Conservation (phyloP, 2,797 vertebrate genomes). For the Myotis findleyi region DNA sequence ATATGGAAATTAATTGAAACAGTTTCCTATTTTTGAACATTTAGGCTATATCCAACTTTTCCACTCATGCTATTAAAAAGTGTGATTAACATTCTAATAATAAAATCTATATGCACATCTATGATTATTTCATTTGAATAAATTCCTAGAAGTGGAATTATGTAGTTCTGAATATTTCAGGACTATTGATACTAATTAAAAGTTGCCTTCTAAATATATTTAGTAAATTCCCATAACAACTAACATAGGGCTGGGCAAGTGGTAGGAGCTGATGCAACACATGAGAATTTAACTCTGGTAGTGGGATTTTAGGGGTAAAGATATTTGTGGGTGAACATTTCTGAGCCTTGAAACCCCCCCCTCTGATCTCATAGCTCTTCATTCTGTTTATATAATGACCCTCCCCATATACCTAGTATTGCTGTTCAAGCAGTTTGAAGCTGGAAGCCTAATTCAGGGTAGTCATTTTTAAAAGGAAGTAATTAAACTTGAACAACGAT, state of each 20-base stretch:
- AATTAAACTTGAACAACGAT: conserved; percentile 7
- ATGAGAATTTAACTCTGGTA: not conserved
- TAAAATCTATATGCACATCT: not conserved
- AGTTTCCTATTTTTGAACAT: conserved; percentile 13
- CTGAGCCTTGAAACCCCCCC: not conserved
- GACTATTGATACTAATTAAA: conserved; percentile 16
- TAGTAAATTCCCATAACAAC: not conserved
- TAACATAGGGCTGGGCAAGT: not conserved
- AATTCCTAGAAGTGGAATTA: conserved; percentile 18
- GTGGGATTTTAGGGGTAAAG: not conserved
- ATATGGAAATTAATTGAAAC: not conserved
- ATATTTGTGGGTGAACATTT: not conserved
- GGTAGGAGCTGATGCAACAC: not conserved
- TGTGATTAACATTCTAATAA: conserved; percentile 46
- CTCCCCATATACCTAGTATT: not conserved
- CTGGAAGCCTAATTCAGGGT: not conserved
- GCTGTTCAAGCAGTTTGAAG: not conserved
- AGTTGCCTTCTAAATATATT: not conserved
- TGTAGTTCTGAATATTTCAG: conserved; percentile 34
- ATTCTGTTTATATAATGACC: not conserved
- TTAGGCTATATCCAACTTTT: not conserved
- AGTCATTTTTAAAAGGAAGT: not conserved
- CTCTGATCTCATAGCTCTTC: not conserved
- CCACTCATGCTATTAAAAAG: not conserved
- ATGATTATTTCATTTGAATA: conserved; percentile 59